A percentile compares a stretch with the other conserved stretches of the same genome.
phyloP scores from a whole-genome alignment of 2,888 invertebrate genomes.

The Leptinotarsa peninsularis region DNA sequence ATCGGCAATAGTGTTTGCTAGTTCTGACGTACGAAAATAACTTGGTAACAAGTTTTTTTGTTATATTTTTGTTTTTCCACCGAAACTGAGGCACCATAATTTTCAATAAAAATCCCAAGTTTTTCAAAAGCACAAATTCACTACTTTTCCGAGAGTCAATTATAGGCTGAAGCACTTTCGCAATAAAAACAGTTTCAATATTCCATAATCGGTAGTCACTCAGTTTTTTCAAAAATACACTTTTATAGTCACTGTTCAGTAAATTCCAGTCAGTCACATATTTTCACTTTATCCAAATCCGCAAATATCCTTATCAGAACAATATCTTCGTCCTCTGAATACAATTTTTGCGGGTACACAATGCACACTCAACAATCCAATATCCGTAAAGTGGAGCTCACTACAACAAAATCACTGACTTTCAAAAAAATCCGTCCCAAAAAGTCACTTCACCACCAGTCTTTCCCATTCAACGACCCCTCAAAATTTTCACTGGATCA shows the following conservation, averaged over 20 bases:
- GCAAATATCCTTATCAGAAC: background rate
- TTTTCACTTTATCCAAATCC: background rate
- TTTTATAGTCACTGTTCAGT: background rate
- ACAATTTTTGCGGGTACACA: background rate
- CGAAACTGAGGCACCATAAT: no score
- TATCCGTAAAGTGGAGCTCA: background rate
- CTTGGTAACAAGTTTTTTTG: no score
- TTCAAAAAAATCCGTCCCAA: background rate
- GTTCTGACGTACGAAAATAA: no score
- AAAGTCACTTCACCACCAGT: background rate
- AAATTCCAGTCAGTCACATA: background rate
- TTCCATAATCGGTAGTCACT: background rate
- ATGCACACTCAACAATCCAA: background rate
- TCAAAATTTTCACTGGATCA: conserved; percentile 18
- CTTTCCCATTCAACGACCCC: conserved; percentile 6
- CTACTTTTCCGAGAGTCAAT: no score
- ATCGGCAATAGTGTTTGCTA: no score
- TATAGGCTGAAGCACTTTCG: background rate
- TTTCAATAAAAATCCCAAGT: no score
- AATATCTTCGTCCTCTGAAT: background rate
- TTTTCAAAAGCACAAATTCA: no score
- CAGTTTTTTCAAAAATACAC: background rate
- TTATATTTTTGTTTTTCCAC: no score
- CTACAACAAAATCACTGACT: background rate
- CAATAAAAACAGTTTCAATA: background rate